A percentile compares a stretch with the other conserved stretches of the same genome.
phyloP scores from a whole-genome alignment of 2,888 invertebrate species.

The Apamea monoglypha region DNA sequence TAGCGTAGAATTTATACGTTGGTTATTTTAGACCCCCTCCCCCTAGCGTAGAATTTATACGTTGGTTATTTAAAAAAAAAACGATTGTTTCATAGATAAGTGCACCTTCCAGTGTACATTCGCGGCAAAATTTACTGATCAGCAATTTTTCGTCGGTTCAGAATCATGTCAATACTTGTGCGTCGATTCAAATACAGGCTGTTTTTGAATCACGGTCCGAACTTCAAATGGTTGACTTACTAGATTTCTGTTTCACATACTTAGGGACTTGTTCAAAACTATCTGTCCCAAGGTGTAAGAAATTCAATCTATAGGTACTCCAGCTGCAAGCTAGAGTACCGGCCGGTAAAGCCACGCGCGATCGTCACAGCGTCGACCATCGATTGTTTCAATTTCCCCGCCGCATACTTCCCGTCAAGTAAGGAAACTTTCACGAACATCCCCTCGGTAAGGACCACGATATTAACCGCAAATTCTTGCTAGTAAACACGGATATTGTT shows the following conservation, averaged over 20 bases:
- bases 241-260: conserved; percentile 12
- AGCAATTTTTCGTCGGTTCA: neutral
- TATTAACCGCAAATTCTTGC: conserved; percentile 56
- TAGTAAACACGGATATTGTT: conserved; percentile 26
- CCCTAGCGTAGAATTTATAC: too few relatives aligned
- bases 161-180: neutral
- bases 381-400: conserved; percentile 76
- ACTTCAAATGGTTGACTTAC: neutral
- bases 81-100: neutral
- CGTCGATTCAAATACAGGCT: neutral
- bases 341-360: conserved; percentile 62
- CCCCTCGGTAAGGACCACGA: conserved; percentile 52
- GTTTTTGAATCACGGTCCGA: neutral
- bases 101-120: neutral
- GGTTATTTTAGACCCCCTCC: too few relatives aligned
- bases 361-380: conserved; percentile 59
- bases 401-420: conserved; percentile 77
- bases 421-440: conserved; percentile 71
- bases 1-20: too few relatives aligned
- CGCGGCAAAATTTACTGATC: neutral
- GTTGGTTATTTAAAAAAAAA: too few relatives aligned
- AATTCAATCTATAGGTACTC: conserved; percentile 48
- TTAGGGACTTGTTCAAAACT: conserved; percentile 18
- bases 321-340: conserved; percentile 51
- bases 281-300: conserved; percentile 36